Evolutionary conservation across 92 coral and sea anemone species (phyloP).

Genomic region (Bergia puertoricense): DNA sequence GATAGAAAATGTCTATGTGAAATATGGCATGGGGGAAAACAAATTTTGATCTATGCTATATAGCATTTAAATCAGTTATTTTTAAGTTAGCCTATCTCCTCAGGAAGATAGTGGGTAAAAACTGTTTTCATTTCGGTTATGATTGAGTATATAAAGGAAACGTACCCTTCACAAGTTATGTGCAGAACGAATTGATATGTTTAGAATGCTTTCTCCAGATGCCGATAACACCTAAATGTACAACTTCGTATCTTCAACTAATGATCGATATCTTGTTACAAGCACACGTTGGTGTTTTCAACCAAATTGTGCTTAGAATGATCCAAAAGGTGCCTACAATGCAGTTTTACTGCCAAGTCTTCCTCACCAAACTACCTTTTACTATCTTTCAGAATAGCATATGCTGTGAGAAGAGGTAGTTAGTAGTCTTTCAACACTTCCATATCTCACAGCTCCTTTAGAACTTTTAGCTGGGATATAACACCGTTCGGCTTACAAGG

Average conservation of each 20-base stretch:
- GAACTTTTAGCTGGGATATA: background rate
- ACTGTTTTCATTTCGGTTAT: background rate
- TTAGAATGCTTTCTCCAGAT: background rate
- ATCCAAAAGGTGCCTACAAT: background rate
- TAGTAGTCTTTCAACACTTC: background rate
- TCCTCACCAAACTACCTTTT: background rate
- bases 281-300: background rate
- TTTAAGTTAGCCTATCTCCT: background rate
- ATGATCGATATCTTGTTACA: background rate
- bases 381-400: background rate
- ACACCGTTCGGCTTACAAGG: background rate
- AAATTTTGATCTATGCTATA: background rate
- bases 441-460: background rate
- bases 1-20: background rate
- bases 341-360: background rate
- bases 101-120: background rate
- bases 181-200: background rate
- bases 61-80: no score
- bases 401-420: background rate
- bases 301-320: background rate
- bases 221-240: background rate
- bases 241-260: no score
- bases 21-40: background rate
- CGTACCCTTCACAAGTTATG: background rate
- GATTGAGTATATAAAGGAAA: background rate